Base-by-base conservation (phyloP, 2,113 vertebrate genomes). In the Burhinus oedicnemus region DNA sequence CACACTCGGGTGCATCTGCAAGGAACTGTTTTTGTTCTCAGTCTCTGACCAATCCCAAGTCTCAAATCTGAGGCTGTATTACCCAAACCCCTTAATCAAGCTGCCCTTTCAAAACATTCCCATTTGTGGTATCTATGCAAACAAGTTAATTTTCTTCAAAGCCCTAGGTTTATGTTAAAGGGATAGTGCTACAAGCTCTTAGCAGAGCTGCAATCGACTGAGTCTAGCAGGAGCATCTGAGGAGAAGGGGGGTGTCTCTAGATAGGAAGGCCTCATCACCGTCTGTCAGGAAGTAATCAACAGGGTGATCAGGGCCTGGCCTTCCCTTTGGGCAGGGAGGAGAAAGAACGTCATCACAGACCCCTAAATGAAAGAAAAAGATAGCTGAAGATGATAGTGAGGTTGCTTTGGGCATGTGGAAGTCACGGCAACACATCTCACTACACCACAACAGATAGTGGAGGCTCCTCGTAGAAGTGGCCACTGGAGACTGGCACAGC, bases 111-210 rank as follows among this genome's bases (percentile, higher is more conserved):
- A 72, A 91, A 89, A 58, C 30, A 15, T n/a, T 91, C 62, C 66
- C 42, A 55, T 74, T 87, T 87, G 49, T 34, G 26, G 64, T 83
- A 13, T 60, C 64, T 76, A 51, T 1, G 1, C 27, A 94, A 91
- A 92, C 78, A 92, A 89, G 47, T 64, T 83, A 38, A 60, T 94
- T 92, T 85, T 76, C 78, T 79, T 74, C 61, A 61, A 47, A 89
- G 17, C 9, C 45, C 70, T 70, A 51, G 8, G 52, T 86, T 94
- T 83, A 26, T 51, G 10, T 79, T 84, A 89, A 82, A 90, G 60
- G 18, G 26, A 58, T 9, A 47, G 42, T 15, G 44, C 32, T 66
- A 45, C 42, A 34, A 76, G 42, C 42, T 75, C 62, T 85, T 54
- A 91, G 55, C 45, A 51, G 74, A 95, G 82, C 88, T 90, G 71